Percentiles rank a stretch among this genome's conserved stretches.
Evolutionary conservation across 2,113 vertebrate genomes (phyloP).

Genomic region (Caloenas nicobarica): DNA sequence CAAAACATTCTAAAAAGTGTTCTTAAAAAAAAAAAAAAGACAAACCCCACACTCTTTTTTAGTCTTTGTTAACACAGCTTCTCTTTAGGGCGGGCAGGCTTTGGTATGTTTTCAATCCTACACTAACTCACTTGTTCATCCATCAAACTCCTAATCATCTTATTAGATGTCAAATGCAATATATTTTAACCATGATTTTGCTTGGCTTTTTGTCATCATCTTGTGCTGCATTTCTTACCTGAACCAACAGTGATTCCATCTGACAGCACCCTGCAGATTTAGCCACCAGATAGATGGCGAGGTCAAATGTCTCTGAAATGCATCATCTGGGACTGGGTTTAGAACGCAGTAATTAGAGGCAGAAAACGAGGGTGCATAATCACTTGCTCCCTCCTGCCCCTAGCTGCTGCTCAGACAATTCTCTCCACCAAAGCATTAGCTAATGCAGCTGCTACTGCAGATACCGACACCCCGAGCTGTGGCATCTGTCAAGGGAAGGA

Average conservation of each 20-base stretch:
- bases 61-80: neutral
- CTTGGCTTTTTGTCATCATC: neutral
- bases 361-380: slow-evolving; percentile 63
- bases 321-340: slow-evolving; percentile 32
- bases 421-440: slow-evolving; percentile 33
- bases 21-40: neutral
- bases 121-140: neutral
- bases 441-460: neutral
- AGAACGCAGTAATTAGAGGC: slow-evolving; percentile 53
- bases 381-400: slow-evolving; percentile 36
- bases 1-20: neutral
- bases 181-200: neutral
- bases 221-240: neutral
- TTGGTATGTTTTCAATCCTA: neutral
- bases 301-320: neutral
- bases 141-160: neutral
- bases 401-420: slow-evolving; percentile 61
- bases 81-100: neutral
- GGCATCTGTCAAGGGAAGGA: neutral
- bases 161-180: neutral
- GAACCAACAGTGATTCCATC: neutral
- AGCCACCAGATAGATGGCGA: accelerated
- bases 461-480: neutral
- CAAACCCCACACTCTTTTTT: neutral
- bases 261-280: neutral